Evolutionary conservation across 2,113 vertebrate genomes (phyloP).

Genomic region (Puntigrus tetrazona): DNA sequence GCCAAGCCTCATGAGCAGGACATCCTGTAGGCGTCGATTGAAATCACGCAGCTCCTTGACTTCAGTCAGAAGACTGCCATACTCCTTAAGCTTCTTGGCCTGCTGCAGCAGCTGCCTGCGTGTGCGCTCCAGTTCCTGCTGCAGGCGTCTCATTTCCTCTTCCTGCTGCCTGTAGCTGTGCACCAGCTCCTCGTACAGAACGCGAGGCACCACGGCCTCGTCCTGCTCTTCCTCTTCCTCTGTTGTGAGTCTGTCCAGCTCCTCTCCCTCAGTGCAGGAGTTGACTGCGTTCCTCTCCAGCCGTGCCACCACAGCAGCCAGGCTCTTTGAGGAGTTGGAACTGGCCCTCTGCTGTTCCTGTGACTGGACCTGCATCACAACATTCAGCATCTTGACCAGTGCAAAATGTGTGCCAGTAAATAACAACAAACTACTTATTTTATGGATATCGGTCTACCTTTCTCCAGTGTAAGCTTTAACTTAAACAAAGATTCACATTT

Average conservation of each 20-base stretch:
- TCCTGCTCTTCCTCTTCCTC: constrained; percentile 75
- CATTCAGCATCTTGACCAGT: neutral
- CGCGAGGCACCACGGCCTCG: constrained; percentile 86
- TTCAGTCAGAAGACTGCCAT: constrained; percentile 92
- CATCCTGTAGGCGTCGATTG: constrained; percentile 96
- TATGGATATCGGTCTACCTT: neutral
- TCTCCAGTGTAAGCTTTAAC: neutral
- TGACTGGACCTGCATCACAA: constrained; percentile 60
- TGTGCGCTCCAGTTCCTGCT: constrained; percentile 95
- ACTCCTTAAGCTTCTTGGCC: constrained; percentile 98
- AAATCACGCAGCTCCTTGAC: constrained; percentile 99
- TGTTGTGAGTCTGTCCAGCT: constrained; percentile 73
- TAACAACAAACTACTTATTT: neutral
- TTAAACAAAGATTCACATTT: neutral
- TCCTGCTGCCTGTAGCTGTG: constrained; percentile 97
- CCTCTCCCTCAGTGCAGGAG: constrained; percentile 77
- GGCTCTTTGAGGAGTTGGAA: constrained; percentile 83
- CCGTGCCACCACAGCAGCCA: constrained; percentile 95
- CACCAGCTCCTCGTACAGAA: constrained; percentile 94
- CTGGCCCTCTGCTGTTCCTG: constrained; percentile 74
- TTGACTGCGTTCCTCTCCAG: constrained; percentile 82
- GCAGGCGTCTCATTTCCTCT: constrained; percentile 95
- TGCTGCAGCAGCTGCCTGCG: constrained; percentile 96
- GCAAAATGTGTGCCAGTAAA: neutral
- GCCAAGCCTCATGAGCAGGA: constrained; percentile 94